phyloP scores from a whole-genome alignment of 2,888 invertebrate species.

The Nomada ruficornis region DNA sequence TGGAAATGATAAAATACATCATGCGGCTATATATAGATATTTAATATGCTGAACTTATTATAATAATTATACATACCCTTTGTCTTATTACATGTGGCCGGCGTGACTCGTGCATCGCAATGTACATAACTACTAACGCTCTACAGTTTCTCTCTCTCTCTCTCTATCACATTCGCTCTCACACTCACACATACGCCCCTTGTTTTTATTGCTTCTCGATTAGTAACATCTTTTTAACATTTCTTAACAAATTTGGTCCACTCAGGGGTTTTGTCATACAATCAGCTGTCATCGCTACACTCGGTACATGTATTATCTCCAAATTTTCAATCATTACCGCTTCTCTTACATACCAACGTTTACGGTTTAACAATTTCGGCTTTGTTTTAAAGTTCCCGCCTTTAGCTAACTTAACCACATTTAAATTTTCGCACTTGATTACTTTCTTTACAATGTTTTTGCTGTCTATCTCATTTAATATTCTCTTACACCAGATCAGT shows the following conservation, averaged over 20 bases:
- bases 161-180: too few relatives aligned
- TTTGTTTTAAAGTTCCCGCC: slow-evolving; percentile 18
- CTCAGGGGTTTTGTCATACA: not conserved
- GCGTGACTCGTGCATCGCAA: too few relatives aligned
- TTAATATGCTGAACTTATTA: too few relatives aligned
- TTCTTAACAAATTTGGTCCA: not conserved
- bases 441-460: not conserved
- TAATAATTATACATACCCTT: too few relatives aligned
- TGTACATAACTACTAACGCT: too few relatives aligned
- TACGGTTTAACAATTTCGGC: slow-evolving; percentile 18
- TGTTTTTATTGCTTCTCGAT: not conserved
- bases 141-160: too few relatives aligned
- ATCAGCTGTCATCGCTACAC: not conserved
- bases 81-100: too few relatives aligned
- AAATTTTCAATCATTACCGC: not conserved
- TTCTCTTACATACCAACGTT: slow-evolving; percentile 15
- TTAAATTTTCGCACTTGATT: slow-evolving; percentile 31
- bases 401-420: slow-evolving; percentile 28
- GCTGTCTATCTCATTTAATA: too few relatives aligned
- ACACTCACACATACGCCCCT: not conserved
- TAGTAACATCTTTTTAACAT: not conserved
- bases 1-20: too few relatives aligned
- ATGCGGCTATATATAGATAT: too few relatives aligned
- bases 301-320: not conserved
- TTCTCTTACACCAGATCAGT: too few relatives aligned